phyloP scores from a whole-genome alignment of 2,888 invertebrate genomes.

The Alitta virens region DNA sequence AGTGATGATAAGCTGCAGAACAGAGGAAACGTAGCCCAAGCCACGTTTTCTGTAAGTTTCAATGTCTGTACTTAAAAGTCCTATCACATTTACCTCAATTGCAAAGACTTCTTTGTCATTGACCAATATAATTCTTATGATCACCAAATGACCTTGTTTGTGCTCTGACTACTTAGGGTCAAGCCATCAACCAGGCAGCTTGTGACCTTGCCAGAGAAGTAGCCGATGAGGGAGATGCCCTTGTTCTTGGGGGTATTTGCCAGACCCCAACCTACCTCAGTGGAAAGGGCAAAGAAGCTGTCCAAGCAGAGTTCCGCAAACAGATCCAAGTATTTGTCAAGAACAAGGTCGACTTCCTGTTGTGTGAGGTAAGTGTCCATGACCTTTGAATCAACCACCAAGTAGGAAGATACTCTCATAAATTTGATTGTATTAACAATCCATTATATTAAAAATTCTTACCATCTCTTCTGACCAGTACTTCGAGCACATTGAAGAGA shows the following conservation, averaged over 20 bases:
- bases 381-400: background rate
- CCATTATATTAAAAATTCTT: too few relatives aligned
- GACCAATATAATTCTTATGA: too few relatives aligned
- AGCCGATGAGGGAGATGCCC: constrained; percentile 52
- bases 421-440: too few relatives aligned
- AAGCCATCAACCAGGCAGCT: constrained; percentile 52
- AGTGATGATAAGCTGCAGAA: constrained; percentile 57
- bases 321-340: constrained; percentile 54
- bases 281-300: constrained; percentile 43
- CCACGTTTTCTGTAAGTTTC: constrained; percentile 28
- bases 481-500: constrained; percentile 46
- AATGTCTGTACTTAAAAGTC: too few relatives aligned
- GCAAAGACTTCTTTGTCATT: too few relatives aligned
- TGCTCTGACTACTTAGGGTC: constrained; percentile 36
- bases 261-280: constrained; percentile 55
- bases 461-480: constrained; percentile 12
- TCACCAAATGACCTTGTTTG: background rate
- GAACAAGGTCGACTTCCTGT: constrained; percentile 54
- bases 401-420: too few relatives aligned
- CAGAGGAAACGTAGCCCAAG: constrained; percentile 27
- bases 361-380: constrained; percentile 48
- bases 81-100: too few relatives aligned
- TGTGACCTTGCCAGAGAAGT: constrained; percentile 52
- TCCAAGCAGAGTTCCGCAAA: constrained; percentile 49
- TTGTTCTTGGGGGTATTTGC: constrained; percentile 52